A percentile compares a stretch with the other conserved stretches of the same genome.
These are phyloP conservation scores for Leucoma salicis DNA, from an alignment of 2,888 invertebrate genomes.

Conservation along the genomic window DNA sequence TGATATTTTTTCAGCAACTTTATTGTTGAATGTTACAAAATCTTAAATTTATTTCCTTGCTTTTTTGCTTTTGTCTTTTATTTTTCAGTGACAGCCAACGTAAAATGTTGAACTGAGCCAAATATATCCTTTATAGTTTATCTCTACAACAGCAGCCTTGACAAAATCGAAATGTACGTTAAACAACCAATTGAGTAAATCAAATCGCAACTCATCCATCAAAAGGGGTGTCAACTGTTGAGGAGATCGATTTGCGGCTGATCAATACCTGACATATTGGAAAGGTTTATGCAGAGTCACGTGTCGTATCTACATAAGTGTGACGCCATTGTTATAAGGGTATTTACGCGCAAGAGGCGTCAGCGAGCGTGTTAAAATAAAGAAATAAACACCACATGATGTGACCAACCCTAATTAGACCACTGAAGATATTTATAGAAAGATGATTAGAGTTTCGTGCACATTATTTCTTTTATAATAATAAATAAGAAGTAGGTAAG, in stretches of 20 bases:
- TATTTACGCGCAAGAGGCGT: neutral
- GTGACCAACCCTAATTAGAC: too few species aligned
- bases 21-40: neutral
- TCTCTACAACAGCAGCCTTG: conserved; percentile 9
- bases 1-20: too few species aligned
- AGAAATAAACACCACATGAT: too few species aligned
- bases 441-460: too few species aligned
- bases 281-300: conserved; percentile 51
- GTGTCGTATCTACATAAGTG: conserved; percentile 35
- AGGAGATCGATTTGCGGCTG: conserved; percentile 44
- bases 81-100: neutral
- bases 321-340: conserved; percentile 15
- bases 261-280: conserved; percentile 41
- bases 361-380: neutral
- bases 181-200: conserved; percentile 41
- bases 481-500: too few species aligned
- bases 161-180: conserved; percentile 23
- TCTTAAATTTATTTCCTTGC: neutral
- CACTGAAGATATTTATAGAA: too few species aligned
- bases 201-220: conserved; percentile 47
- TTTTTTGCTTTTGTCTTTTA: neutral
- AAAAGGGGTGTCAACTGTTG: conserved; percentile 36
- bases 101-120: neutral
- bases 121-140: conserved; percentile 9
- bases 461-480: too few species aligned